Conservation (phyloP, 2,888 invertebrate genomes). For the Limnephilus auricula region DNA sequence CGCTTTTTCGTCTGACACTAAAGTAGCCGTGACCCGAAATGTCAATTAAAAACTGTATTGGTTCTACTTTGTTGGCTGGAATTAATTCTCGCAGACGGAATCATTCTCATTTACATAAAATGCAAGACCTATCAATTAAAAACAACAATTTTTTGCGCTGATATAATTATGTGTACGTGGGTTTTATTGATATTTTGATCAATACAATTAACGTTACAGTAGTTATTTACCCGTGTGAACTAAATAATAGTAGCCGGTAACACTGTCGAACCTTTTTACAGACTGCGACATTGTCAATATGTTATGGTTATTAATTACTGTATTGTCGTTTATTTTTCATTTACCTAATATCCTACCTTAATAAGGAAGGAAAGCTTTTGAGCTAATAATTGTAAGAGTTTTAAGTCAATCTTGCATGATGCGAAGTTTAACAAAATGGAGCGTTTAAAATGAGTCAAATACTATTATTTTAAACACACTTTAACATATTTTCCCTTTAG, state of each 20-base stretch:
- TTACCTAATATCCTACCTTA: too few species aligned
- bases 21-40: slow-evolving; percentile 17
- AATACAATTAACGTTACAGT: not conserved
- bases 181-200: not conserved
- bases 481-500: not conserved
- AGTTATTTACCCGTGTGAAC: not conserved
- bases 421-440: too few species aligned
- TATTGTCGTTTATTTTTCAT: too few species aligned
- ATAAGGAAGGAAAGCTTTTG: too few species aligned
- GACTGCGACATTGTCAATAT: too few species aligned
- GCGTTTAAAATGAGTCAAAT: too few species aligned
- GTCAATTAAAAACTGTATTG: slow-evolving; percentile 21
- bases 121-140: not conserved
- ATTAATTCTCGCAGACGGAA: not conserved
- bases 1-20: slow-evolving; percentile 12
- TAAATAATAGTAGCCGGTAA: not conserved
- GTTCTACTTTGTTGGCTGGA: not conserved
- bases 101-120: not conserved
- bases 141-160: not conserved
- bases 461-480: not conserved
- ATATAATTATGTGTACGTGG: not conserved
- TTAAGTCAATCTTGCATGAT: too few species aligned
- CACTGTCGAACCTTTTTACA: too few species aligned
- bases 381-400: too few species aligned
- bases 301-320: too few species aligned